These are phyloP conservation scores for Nixonia krombeini DNA, from an alignment of 1,140 invertebrate genomes.

Conservation along the genomic window DNA sequence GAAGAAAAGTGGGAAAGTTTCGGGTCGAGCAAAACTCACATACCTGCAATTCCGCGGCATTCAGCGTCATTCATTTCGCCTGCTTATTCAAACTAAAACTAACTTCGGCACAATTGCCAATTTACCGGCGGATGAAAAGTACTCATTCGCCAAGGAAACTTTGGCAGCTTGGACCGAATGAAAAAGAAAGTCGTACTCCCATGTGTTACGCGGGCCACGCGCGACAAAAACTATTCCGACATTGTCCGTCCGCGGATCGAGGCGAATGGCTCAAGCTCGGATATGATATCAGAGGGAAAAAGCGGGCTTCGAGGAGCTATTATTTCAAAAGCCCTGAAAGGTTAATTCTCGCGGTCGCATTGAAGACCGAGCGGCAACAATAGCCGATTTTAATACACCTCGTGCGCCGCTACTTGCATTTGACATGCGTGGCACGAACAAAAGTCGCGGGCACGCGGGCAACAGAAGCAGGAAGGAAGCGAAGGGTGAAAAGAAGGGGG, in stretches of 20 bases:
- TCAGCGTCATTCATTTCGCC: too few species aligned
- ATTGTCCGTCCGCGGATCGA: too few species aligned
- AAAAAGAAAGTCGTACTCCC: too few species aligned
- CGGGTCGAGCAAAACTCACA: too few species aligned
- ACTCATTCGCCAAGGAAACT: background rate
- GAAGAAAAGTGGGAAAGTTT: too few species aligned
- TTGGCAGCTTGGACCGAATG: too few species aligned
- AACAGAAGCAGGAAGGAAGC: slow-evolving; percentile 18
- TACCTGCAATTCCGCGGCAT: too few species aligned
- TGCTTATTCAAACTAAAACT: too few species aligned
- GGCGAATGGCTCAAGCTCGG: background rate
- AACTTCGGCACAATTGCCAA: too few species aligned
- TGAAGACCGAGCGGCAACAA: slow-evolving; percentile 43
- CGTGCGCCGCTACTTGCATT: slow-evolving; percentile 23
- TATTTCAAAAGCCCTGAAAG: slow-evolving; percentile 46
- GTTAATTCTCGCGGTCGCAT: slow-evolving; percentile 43
- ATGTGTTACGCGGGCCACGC: too few species aligned
- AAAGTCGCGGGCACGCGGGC: slow-evolving; percentile 33
- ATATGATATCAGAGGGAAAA: slow-evolving; percentile 10
- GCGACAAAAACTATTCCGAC: too few species aligned
- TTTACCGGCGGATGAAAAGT: too few species aligned
- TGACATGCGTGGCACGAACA: slow-evolving; percentile 45
- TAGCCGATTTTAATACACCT: slow-evolving; percentile 47
- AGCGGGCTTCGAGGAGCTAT: slow-evolving; percentile 40
- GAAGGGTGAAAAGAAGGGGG: slow-evolving; percentile 15